phyloP scores from a whole-genome alignment of 2,888 invertebrate genomes.

The Panzeria rudis region DNA sequence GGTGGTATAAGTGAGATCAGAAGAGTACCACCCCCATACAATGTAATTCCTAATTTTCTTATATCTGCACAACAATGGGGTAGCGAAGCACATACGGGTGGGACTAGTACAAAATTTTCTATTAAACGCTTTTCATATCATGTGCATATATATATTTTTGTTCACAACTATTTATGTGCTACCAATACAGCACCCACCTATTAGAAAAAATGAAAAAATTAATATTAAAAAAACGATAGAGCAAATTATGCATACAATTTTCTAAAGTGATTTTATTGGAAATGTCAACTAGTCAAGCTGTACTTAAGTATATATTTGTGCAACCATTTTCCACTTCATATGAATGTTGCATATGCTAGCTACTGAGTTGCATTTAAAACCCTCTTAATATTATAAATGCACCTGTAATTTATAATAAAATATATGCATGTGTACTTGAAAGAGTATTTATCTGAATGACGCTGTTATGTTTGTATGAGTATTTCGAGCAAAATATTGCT shows the following conservation, averaged over 20 bases:
- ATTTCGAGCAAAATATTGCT: conserved; percentile 10
- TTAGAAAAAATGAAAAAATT: not conserved
- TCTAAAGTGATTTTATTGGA: conserved; percentile 26
- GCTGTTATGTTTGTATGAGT: not conserved
- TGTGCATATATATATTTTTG: too few species aligned
- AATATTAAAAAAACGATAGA: not conserved
- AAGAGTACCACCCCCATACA: too few species aligned
- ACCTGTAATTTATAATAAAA: conserved; percentile 35
- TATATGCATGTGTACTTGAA: not conserved
- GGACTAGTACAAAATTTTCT: too few species aligned
- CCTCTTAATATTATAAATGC: conserved; percentile 14
- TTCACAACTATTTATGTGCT: too few species aligned
- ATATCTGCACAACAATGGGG: too few species aligned
- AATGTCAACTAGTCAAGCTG: conserved; percentile 10
- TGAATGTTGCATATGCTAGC: conserved; percentile 13
- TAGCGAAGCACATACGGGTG: too few species aligned
- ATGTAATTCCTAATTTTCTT: too few species aligned
- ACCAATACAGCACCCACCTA: too few species aligned
- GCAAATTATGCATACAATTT: not conserved
- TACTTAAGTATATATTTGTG: not conserved
- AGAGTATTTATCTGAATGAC: not conserved
- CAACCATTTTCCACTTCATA: conserved; percentile 18
- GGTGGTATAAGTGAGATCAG: too few species aligned
- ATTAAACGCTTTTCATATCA: not conserved
- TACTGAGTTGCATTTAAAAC: conserved; percentile 11